Conservation (phyloP, 2,797 vertebrate genomes). For the Helicolenus hilgendorfi region DNA sequence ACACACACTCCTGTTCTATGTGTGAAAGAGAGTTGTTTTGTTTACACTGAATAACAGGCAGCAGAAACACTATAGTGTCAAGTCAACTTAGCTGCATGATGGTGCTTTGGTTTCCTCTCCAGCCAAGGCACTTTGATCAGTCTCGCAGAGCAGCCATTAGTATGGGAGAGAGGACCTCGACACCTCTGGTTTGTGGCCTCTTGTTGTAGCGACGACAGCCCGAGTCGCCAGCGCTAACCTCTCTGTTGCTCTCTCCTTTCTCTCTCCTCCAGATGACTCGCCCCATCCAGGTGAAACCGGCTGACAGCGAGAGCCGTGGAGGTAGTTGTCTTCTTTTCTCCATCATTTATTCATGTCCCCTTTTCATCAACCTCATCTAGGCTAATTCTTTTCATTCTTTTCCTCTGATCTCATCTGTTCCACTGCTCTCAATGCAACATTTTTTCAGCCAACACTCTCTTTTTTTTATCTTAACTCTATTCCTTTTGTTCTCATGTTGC, state of each 20-base stretch:
- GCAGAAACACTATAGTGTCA: constrained; percentile 44
- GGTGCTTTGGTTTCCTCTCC: constrained; percentile 33
- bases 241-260: constrained; percentile 65
- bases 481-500: constrained; percentile 11
- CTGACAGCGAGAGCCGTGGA: constrained; percentile 99
- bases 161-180: constrained; percentile 45
- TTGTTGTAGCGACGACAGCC: constrained; percentile 42
- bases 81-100: constrained; percentile 48
- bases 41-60: constrained; percentile 50
- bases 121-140: constrained; percentile 59
- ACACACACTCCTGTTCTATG: background rate
- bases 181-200: constrained; percentile 60
- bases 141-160: constrained; percentile 56
- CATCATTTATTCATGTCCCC: constrained; percentile 70
- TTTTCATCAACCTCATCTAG: constrained; percentile 55
- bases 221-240: constrained; percentile 72
- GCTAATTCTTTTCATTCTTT: constrained; percentile 56
- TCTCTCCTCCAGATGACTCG: constrained; percentile 95
- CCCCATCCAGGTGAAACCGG: constrained; percentile 99
- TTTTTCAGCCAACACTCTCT: background rate
- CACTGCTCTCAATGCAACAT: constrained; percentile 30
- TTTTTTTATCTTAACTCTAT: background rate
- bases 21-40: constrained; percentile 49
- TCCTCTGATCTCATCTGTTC: constrained; percentile 58
- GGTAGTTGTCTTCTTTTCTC: constrained; percentile 96